These are phyloP conservation scores for Spilosoma lubricipeda DNA, from an alignment of 2,888 invertebrate species.

Conservation along the genomic window DNA sequence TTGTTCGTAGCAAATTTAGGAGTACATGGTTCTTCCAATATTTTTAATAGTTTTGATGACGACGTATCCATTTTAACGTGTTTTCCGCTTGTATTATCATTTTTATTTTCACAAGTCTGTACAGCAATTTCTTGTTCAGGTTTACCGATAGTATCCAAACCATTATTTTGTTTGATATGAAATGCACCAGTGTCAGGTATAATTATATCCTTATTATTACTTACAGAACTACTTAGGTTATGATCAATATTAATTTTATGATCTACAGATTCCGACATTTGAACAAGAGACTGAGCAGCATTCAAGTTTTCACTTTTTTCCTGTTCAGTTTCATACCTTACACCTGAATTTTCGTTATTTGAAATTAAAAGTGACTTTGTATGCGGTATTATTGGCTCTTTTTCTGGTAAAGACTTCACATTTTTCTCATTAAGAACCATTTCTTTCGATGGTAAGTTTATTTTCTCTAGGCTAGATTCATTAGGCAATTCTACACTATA, in stretches of 20 bases:
- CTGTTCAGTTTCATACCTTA: slow-evolving; percentile 78
- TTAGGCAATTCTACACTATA: slow-evolving; percentile 38
- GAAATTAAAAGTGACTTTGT: slow-evolving; percentile 47
- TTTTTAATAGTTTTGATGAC: slow-evolving; percentile 85
- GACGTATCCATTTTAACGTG: slow-evolving; percentile 71
- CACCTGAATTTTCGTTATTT: slow-evolving; percentile 60
- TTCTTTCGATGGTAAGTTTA: slow-evolving; percentile 41
- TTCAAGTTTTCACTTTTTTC: slow-evolving; percentile 82
- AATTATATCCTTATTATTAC: slow-evolving; percentile 54
- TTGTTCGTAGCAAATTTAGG: slow-evolving; percentile 66
- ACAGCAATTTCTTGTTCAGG: slow-evolving; percentile 65
- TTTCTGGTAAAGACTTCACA: slow-evolving; percentile 35
- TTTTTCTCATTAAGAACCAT: slow-evolving; percentile 41
- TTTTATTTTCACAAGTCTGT: slow-evolving; percentile 62
- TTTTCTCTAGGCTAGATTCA: slow-evolving; percentile 53
- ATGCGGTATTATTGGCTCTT: slow-evolving; percentile 31
- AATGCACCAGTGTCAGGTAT: slow-evolving; percentile 42
- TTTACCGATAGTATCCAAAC: slow-evolving; percentile 51
- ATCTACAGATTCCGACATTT: slow-evolving; percentile 82
- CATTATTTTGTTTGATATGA: slow-evolving; percentile 59
- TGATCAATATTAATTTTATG: slow-evolving; percentile 68
- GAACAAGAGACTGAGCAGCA: slow-evolving; percentile 82
- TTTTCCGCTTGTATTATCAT: slow-evolving; percentile 59
- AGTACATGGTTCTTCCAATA: slow-evolving; percentile 82
- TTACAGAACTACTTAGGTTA: slow-evolving; percentile 51